A percentile compares a stretch with the other conserved stretches of the same genome.
Conservation (phyloP, 37 sponge, comb jelly and placozoan genomes). For the Chondrosia reniformis region DNA sequence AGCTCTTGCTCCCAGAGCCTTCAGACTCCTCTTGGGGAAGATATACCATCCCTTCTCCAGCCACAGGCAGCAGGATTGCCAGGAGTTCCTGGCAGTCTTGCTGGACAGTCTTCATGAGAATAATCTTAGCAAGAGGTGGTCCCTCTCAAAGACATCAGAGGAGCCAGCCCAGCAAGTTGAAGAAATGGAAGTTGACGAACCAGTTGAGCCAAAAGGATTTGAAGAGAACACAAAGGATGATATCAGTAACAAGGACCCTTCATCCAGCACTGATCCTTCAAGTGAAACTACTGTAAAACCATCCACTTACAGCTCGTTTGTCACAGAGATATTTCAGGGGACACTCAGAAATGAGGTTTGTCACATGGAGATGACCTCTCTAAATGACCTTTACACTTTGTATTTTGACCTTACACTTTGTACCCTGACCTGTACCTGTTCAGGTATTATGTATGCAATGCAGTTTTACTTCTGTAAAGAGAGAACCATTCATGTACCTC, state of each 20-base stretch:
- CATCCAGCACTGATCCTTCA: background rate
- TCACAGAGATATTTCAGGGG: conserved; percentile 61
- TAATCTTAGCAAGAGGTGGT: background rate
- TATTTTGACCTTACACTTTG: too few species aligned
- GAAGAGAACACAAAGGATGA: background rate
- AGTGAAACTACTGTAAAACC: too few species aligned
- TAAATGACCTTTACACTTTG: background rate
- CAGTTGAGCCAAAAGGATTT: background rate
- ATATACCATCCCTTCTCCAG: conserved; percentile 57
- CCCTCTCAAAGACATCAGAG: background rate
- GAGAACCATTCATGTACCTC: conserved; percentile 79
- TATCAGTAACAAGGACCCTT: background rate
- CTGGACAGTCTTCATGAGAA: conserved; percentile 65
- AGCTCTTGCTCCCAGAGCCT: conserved; percentile 29
- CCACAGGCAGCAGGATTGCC: conserved; percentile 74
- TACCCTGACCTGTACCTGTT: too few species aligned
- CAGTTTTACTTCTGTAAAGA: conserved; percentile 34
- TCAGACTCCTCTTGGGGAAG: conserved; percentile 54
- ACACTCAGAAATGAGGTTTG: conserved; percentile 55
- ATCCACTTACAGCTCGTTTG: conserved; percentile 25
- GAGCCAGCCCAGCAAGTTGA: conserved; percentile 10
- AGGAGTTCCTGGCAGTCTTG: conserved; percentile 74
- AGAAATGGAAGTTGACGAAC: background rate
- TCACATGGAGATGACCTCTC: background rate
- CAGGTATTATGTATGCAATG: conserved; percentile 63